Evolutionary conservation across 2,888 invertebrate species (phyloP).

Genomic region (Crepidodera aurea): DNA sequence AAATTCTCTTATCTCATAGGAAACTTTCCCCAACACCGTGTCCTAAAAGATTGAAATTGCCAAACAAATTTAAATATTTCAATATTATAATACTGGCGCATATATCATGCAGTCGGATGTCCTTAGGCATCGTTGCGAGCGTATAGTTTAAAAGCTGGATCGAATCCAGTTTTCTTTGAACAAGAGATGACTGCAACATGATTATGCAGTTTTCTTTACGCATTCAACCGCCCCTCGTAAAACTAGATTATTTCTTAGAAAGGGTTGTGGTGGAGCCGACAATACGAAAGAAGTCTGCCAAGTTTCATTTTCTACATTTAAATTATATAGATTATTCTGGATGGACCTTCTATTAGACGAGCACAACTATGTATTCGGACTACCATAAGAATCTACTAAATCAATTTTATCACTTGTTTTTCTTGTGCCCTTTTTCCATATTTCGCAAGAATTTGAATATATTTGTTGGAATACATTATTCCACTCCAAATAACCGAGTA

Average conservation of each 20-base stretch:
- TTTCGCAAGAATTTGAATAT: conserved; percentile 30
- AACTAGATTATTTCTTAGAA: background rate
- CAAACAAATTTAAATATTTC: conserved; percentile 17
- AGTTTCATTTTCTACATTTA: background rate
- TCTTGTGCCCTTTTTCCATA: conserved; percentile 23
- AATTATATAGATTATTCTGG: too few relatives aligned
- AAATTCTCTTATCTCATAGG: background rate
- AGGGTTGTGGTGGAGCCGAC: background rate
- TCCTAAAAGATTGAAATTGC: background rate
- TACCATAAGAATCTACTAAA: conserved; percentile 27
- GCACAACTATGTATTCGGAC: conserved; percentile 24
- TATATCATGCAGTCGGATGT: conserved; percentile 8
- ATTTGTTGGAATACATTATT: conserved; percentile 31
- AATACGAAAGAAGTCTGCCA: background rate
- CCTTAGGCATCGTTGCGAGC: background rate
- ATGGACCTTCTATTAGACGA: too few relatives aligned
- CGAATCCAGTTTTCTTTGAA: background rate
- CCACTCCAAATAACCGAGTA: conserved; percentile 23
- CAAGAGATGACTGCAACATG: conserved; percentile 17
- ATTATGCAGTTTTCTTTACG: conserved; percentile 3
- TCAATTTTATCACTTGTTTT: conserved; percentile 35
- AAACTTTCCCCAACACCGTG: background rate
- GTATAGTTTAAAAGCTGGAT: conserved; percentile 9
- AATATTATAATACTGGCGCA: conserved; percentile 4
- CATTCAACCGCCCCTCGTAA: background rate